Evolutionary conservation across 1,140 invertebrate species (phyloP).

Genomic region (Trichonephila clavipes): DNA sequence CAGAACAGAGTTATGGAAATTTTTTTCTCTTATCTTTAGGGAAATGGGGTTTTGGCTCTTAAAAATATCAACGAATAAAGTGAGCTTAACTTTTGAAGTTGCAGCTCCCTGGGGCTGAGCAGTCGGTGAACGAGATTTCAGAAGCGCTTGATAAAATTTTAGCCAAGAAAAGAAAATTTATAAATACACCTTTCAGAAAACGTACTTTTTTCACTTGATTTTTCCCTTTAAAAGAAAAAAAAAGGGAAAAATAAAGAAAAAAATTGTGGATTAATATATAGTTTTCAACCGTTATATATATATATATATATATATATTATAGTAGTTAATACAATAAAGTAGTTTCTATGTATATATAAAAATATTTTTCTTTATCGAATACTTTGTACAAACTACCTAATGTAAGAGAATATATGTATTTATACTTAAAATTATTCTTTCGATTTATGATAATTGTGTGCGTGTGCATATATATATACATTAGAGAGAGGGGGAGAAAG

Average conservation of each 20-base stretch:
- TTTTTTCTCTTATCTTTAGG: background rate
- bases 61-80: background rate
- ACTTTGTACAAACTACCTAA: no score
- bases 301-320: no score
- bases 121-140: background rate
- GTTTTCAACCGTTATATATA: no score
- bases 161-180: background rate
- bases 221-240: background rate
- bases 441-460: no score
- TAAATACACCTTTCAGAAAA: background rate
- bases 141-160: background rate
- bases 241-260: background rate
- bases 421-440: no score
- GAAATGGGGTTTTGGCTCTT: background rate
- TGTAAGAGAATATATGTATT: no score
- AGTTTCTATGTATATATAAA: no score
- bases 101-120: background rate
- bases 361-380: no score
- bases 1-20: slow-evolving; percentile 15
- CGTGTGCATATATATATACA: no score
- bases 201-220: background rate
- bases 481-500: no score
- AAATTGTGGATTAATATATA: no score
- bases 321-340: no score
- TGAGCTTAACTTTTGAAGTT: background rate